A percentile compares a stretch with the other conserved stretches of the same genome.
Evolutionary conservation across 2,797 vertebrate genomes (phyloP).

Genomic region (Falco novaeseelandiae): DNA sequence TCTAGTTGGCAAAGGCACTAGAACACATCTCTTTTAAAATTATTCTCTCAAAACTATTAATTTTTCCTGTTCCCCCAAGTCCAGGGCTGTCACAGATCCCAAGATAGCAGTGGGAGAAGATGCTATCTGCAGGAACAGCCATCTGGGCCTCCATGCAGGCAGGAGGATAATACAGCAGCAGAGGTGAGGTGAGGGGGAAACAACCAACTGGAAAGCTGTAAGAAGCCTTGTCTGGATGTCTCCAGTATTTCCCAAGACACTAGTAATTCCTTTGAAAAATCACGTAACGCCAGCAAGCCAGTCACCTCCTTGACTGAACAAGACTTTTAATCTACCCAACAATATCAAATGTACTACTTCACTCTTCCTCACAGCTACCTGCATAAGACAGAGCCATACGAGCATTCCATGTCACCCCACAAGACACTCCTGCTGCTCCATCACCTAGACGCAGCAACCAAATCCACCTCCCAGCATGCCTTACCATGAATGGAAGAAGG

Average conservation of each 20-base stretch:
- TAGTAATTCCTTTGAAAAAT: neutral
- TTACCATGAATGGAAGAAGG: slow-evolving; percentile 75
- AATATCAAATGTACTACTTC: neutral
- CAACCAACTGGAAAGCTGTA: neutral
- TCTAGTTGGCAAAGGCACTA: neutral
- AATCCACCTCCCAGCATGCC: neutral
- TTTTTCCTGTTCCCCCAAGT: neutral
- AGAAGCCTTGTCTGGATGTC: neutral
- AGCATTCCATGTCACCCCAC: neutral
- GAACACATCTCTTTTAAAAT: neutral
- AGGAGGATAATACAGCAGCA: neutral
- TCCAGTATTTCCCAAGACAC: neutral
- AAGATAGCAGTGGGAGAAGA: neutral
- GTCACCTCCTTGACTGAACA: neutral
- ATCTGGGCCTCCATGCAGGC: neutral
- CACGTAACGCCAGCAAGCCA: neutral
- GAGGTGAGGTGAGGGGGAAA: neutral
- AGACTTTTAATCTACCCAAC: neutral
- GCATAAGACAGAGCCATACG: neutral
- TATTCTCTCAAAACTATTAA: neutral
- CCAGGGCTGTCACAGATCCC: neutral
- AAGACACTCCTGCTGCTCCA: neutral
- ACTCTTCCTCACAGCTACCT: neutral
- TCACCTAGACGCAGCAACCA: neutral
- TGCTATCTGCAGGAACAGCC: neutral